Evolutionary conservation across 2,113 vertebrate species (phyloP).

Genomic region (Stegostoma tigrinum): DNA sequence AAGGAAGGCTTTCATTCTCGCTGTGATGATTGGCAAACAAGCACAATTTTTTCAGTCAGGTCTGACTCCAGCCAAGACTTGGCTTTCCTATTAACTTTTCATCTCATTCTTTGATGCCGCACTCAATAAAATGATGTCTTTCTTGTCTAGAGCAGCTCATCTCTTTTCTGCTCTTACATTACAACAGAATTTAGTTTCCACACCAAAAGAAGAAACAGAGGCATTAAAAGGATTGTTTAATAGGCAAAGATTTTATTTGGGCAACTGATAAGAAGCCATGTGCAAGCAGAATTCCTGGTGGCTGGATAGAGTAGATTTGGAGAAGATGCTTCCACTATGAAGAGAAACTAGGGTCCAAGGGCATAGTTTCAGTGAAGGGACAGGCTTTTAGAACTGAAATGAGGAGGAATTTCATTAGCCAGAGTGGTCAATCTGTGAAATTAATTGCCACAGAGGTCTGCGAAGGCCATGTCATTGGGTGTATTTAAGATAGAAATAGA

Average conservation of each 20-base stretch:
- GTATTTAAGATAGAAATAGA: too few species aligned
- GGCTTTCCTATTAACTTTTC: not conserved
- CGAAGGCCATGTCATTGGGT: too few species aligned
- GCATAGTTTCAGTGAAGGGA: too few species aligned
- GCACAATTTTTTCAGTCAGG: not conserved
- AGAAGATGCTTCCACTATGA: too few species aligned
- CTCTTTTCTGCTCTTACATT: not conserved
- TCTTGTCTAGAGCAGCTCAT: not conserved
- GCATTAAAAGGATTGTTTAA: not conserved
- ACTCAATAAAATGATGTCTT: not conserved
- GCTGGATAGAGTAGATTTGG: too few species aligned
- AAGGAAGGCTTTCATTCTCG: too few species aligned
- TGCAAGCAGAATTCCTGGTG: not conserved
- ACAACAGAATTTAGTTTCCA: not conserved
- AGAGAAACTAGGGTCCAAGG: too few species aligned
- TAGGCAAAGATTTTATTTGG: not conserved
- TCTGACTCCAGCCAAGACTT: not conserved
- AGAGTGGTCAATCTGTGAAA: too few species aligned
- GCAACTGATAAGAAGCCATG: not conserved
- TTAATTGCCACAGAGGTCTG: too few species aligned
- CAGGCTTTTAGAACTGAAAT: too few species aligned
- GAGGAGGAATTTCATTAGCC: too few species aligned
- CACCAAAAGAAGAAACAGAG: not conserved
- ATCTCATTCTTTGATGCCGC: not conserved
- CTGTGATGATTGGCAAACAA: not conserved